A percentile compares a stretch with the other conserved stretches of the same genome.
These are phyloP conservation scores for Tinea pellionella DNA, from an alignment of 2,888 invertebrate species.

Conservation along the genomic window DNA sequence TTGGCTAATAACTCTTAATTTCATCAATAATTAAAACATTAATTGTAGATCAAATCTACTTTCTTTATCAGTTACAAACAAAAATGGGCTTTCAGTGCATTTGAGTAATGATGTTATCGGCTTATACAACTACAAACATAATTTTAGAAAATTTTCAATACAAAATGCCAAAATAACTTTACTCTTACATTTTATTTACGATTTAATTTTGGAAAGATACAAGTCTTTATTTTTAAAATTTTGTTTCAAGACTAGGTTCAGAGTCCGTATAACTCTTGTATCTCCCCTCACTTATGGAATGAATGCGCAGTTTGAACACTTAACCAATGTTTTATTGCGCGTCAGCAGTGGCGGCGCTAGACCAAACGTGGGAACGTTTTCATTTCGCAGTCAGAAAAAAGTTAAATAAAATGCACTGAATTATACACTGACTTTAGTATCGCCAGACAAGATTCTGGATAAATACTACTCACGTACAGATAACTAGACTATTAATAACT, in stretches of 20 bases:
- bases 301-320: neutral
- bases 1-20: too few relatives aligned
- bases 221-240: constrained; percentile 16
- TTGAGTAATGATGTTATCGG: neutral
- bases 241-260: neutral
- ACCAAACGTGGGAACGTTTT: too few relatives aligned
- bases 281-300: neutral
- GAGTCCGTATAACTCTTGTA: neutral
- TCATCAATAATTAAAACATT: neutral
- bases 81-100: neutral
- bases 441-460: too few relatives aligned
- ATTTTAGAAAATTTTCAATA: neutral
- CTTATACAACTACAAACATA: neutral
- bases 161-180: neutral
- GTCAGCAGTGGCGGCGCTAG: too few relatives aligned
- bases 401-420: too few relatives aligned
- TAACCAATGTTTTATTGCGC: too few relatives aligned
- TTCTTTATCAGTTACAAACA: neutral
- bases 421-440: too few relatives aligned
- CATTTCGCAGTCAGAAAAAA: too few relatives aligned
- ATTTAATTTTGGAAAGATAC: constrained; percentile 19
- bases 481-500: too few relatives aligned
- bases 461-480: too few relatives aligned
- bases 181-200: neutral
- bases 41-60: neutral